These are phyloP conservation scores for Malurus elegans DNA, from an alignment of 2,113 vertebrate genomes.

Conservation along the genomic window DNA sequence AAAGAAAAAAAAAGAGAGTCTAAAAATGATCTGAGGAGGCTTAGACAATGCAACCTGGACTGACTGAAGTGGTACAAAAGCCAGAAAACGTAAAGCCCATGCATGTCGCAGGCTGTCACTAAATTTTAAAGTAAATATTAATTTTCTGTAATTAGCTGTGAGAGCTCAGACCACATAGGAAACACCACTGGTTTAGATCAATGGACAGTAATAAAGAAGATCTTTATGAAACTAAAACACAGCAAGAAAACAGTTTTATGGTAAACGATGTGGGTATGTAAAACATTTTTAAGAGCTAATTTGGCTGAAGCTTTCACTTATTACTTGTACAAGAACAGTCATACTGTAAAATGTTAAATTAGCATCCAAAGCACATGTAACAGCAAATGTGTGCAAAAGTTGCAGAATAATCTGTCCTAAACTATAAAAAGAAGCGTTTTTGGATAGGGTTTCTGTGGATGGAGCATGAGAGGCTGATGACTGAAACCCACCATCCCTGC, in stretches of 20 bases:
- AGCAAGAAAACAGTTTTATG: neutral
- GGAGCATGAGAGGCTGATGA: neutral
- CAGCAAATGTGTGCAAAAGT: neutral
- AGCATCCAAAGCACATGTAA: neutral
- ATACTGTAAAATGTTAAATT: neutral
- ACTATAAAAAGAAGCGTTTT: neutral
- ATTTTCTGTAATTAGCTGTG: neutral
- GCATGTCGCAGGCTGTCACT: neutral
- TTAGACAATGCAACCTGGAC: neutral
- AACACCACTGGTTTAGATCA: neutral
- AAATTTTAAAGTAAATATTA: neutral
- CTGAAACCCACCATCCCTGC: neutral
- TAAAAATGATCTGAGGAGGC: neutral
- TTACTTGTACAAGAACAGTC: neutral
- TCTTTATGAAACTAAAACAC: neutral
- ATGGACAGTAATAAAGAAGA: neutral
- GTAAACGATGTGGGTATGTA: neutral
- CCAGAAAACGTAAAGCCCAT: neutral
- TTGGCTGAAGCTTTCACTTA: neutral
- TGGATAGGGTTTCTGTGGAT: neutral
- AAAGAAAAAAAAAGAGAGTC: neutral
- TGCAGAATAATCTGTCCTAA: neutral
- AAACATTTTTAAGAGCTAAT: neutral
- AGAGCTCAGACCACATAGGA: neutral
- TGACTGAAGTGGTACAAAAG: neutral